Percentiles rank a stretch among this genome's conserved stretches.
phyloP scores from a whole-genome alignment of 1,140 invertebrate species.

The Ceratina australensis region DNA sequence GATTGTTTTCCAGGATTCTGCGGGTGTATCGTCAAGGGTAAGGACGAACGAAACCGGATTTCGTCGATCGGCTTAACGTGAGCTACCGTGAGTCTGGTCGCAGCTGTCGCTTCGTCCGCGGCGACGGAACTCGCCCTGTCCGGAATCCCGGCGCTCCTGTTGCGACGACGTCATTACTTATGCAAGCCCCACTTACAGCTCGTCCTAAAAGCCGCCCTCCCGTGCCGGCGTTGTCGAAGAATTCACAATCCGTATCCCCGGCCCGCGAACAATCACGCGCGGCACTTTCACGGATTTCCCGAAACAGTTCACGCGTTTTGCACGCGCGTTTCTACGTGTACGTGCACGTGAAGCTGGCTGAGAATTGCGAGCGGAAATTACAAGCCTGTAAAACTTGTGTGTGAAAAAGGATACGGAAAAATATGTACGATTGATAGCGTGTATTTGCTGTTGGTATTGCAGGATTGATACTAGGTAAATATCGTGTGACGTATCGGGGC shows the following conservation, averaged over 20 bases:
- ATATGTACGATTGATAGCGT: background rate
- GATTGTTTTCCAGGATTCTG: slow-evolving; percentile 61
- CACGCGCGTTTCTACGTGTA: too few relatives aligned
- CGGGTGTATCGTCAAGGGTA: slow-evolving; percentile 64
- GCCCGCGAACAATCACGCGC: background rate
- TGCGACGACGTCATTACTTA: slow-evolving; percentile 69
- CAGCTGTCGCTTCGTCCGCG: slow-evolving; percentile 67
- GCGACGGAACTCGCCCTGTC: slow-evolving; percentile 62
- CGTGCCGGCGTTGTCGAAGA: slow-evolving; percentile 46
- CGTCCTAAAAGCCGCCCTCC: slow-evolving; percentile 67
- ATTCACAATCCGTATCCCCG: slow-evolving; percentile 27
- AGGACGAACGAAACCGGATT: slow-evolving; percentile 71
- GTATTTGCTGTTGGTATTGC: background rate
- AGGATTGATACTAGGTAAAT: slow-evolving; percentile 9
- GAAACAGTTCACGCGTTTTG: slow-evolving; percentile 3
- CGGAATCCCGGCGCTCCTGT: slow-evolving; percentile 65
- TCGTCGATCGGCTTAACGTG: slow-evolving; percentile 76
- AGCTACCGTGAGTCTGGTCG: slow-evolving; percentile 74
- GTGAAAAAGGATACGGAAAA: background rate
- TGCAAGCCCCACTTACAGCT: slow-evolving; percentile 71
- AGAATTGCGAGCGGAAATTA: too few relatives aligned
- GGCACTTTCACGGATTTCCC: slow-evolving; percentile 34
- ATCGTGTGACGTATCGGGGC: slow-evolving; percentile 1
- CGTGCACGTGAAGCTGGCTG: too few relatives aligned
- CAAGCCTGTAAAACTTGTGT: too few relatives aligned